phyloP scores from a whole-genome alignment of 2,113 vertebrate species.

The Rhegmatorhina hoffmannsi region DNA sequence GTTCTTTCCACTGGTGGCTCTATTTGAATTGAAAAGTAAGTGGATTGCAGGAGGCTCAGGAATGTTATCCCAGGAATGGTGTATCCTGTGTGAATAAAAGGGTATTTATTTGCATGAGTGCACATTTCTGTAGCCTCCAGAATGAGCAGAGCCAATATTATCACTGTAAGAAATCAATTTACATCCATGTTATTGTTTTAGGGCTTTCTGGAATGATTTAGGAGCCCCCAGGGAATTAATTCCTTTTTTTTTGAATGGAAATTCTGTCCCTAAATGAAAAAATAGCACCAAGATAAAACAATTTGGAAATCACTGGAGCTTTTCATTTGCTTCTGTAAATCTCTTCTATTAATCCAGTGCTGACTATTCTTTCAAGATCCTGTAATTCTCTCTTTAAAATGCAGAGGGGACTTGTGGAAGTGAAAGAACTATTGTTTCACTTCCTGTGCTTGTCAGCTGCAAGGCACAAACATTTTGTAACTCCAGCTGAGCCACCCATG shows the following conservation, averaged over 20 bases:
- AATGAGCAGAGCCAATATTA: neutral
- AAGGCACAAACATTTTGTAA: neutral
- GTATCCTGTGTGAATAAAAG: neutral
- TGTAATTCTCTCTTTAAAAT: neutral
- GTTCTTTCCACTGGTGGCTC: neutral
- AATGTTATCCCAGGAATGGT: neutral
- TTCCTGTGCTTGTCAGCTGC: slow-evolving; percentile 20
- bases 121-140: neutral
- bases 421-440: slow-evolving; percentile 26
- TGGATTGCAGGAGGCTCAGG: neutral
- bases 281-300: neutral
- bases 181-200: neutral
- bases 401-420: neutral
- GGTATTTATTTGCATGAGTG: neutral
- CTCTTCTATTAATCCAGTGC: neutral
- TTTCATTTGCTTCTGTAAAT: neutral
- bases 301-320: neutral
- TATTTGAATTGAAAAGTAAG: neutral
- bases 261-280: neutral
- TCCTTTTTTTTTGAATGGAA: neutral
- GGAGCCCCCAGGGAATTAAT: neutral
- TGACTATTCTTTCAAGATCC: neutral
- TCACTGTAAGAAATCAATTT: neutral
- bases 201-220: neutral
- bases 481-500: neutral